Conservation (phyloP, 2,113 vertebrate species). For the Peucedramus taeniatus region DNA sequence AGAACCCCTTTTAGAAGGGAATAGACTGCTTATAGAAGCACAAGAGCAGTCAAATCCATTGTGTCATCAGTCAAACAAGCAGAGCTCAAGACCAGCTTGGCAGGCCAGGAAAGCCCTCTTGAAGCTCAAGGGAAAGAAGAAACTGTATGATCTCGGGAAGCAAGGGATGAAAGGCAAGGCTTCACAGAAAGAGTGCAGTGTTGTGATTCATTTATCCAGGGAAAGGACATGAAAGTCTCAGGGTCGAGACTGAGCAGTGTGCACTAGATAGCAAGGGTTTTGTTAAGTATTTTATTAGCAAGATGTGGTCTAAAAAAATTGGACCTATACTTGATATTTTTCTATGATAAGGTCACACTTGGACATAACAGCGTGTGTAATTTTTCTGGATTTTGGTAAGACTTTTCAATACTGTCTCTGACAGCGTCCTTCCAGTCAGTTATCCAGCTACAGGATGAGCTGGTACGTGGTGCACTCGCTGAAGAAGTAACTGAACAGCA, state of each 20-base stretch:
- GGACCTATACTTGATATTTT: background rate
- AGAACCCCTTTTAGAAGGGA: background rate
- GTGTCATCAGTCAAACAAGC: background rate
- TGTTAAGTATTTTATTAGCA: background rate
- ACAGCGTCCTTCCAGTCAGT: background rate
- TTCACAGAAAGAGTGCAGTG: background rate
- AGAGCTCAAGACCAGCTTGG: background rate
- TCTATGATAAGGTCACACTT: background rate
- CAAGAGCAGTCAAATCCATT: background rate
- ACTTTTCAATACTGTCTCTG: background rate
- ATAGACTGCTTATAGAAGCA: background rate
- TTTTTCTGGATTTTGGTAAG: background rate
- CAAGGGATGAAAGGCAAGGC: background rate
- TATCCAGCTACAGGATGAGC: background rate
- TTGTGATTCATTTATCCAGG: background rate
- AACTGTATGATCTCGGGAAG: background rate
- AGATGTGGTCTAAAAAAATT: background rate
- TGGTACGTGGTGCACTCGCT: background rate
- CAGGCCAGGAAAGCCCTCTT: background rate
- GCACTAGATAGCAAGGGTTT: background rate
- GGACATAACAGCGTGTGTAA: rapidly evolving
- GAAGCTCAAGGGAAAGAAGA: background rate
- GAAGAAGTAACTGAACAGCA: background rate
- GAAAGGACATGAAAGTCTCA: background rate
- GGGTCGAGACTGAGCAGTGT: background rate